Evolutionary conservation across 2,113 vertebrate genomes (phyloP).

Genomic region (Corythornis madagascariensis): DNA sequence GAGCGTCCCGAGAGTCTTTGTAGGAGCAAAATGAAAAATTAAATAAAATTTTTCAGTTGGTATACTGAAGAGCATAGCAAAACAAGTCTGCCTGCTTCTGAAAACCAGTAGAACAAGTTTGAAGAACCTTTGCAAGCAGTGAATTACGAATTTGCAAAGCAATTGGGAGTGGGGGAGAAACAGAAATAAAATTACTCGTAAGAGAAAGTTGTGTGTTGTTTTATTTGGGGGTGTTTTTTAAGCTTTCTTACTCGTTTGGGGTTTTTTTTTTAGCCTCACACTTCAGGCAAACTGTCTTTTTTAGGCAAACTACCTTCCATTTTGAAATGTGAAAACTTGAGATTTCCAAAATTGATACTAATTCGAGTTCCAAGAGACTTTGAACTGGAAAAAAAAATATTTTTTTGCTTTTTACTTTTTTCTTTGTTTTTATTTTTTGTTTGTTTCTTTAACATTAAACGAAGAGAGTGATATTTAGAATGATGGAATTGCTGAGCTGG

Average conservation of each 20-base stretch:
- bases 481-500: neutral
- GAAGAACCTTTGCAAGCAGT: slow-evolving; percentile 58
- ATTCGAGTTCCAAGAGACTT: neutral
- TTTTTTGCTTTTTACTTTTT: neutral
- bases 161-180: slow-evolving; percentile 28
- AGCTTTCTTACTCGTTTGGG: neutral
- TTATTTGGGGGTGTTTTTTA: neutral
- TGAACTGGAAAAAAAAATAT: neutral
- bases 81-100: slow-evolving; percentile 56
- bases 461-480: neutral
- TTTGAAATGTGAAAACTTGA: neutral
- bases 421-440: neutral
- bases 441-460: neutral
- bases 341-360: neutral
- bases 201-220: neutral
- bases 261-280: neutral
- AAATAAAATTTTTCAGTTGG: neutral
- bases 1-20: neutral
- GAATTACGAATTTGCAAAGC: slow-evolving; percentile 41
- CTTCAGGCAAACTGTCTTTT: neutral
- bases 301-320: neutral
- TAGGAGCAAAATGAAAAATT: slow-evolving; percentile 9
- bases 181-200: slow-evolving; percentile 11
- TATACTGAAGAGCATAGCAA: slow-evolving; percentile 17
- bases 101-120: slow-evolving; percentile 70